Evolutionary conservation across 2,888 invertebrate species (phyloP), one percentile per base, ranked within the genome.

Genomic region (Drosophila villosipedis): DNA sequence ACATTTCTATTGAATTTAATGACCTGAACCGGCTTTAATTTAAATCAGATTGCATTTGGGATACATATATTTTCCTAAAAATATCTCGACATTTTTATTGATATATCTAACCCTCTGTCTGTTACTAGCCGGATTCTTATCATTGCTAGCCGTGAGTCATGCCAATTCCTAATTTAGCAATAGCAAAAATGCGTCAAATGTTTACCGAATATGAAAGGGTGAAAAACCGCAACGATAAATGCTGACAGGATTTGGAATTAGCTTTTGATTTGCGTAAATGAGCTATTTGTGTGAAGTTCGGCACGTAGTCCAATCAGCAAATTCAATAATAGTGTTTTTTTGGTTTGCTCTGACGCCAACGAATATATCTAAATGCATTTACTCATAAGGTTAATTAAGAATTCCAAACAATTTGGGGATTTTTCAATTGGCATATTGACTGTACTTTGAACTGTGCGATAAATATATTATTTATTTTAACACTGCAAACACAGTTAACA

Each of bases 41-140:
- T 67, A 49, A 68, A 59, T 67, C 73, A 57, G 52, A 66, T 70
- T 73, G 54, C 60, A 62, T 64, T 80, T 50, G 59, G 72, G 41
- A 58, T 58, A 66, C 68, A 80, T 82, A 77, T 80, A 61, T 77
- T 74, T 70, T 60, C 64, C 39, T 53, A 68, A 49, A 78, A 64
- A 65, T 81, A 74, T 87, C 81, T 85, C 64, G 81, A 90, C 78
- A 83, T 77, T 90, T 91, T 90, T 88, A 91, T 91, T 84, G 80
- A 70, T 70, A 53, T 66, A 52, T 84, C 53, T n/a, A n/a, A n/a
- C 28, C 16, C 33, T 10, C 28, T 61, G 28, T 55, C n/a, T 33
- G n/a, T 84, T 82, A 68, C 80, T 72, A 78, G 78, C 16, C 78
- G 81, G 58, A 86, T 83, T 80, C 69, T 82, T 83, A 47, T 77